Conservation (phyloP, 2,113 vertebrate species). For the Apodemus sylvaticus region DNA sequence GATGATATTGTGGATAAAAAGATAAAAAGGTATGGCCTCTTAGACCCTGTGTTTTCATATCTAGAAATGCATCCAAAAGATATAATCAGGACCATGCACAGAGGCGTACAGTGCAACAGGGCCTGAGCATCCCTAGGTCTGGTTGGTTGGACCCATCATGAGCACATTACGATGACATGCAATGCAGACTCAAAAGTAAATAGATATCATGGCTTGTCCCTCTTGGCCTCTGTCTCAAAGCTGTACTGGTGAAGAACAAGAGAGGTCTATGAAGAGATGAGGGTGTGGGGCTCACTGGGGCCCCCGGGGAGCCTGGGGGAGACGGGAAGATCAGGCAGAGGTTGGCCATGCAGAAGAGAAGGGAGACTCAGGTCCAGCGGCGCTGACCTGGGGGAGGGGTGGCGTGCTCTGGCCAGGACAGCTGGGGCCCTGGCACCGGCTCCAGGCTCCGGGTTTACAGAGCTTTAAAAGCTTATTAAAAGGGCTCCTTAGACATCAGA, state of each 20-base stretch:
- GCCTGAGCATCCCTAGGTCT: not conserved
- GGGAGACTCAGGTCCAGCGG: not conserved
- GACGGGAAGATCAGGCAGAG: conserved; percentile 26
- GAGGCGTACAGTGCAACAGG: not conserved
- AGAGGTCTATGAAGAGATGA: not conserved
- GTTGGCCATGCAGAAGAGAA: not conserved
- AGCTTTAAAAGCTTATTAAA: conserved; percentile 82
- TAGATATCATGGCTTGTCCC: not conserved
- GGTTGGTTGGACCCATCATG: not conserved
- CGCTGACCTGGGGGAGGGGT: not conserved
- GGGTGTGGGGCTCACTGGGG: not conserved
- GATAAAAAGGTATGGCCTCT: not conserved
- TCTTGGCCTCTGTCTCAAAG: not conserved
- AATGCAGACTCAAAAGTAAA: conserved; percentile 7
- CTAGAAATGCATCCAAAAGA: conserved; percentile 30
- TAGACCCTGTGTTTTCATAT: not conserved
- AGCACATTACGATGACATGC: not conserved
- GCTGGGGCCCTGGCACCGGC: conserved; percentile 56
- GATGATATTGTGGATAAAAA: not conserved
- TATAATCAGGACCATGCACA: not conserved
- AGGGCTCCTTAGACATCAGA: conserved; percentile 80
- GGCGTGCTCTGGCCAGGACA: not conserved
- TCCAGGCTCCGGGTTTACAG: conserved; percentile 77
- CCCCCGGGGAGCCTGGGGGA: not conserved
- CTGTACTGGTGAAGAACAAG: not conserved